phyloP scores from a whole-genome alignment of 2,888 invertebrate species.

The Ypsolopha scabrella region DNA sequence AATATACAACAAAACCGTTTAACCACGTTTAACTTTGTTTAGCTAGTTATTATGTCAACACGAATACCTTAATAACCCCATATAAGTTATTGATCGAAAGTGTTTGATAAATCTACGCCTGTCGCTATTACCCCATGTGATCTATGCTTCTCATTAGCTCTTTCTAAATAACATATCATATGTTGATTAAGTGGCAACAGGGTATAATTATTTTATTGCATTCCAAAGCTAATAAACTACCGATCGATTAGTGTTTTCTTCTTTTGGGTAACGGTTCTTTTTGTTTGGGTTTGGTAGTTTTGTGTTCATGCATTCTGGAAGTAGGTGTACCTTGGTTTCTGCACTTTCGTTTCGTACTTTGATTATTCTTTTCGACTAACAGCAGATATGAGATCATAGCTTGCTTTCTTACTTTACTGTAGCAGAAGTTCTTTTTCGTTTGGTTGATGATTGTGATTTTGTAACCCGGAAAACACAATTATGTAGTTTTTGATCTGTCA shows the following conservation, averaged over 20 bases:
- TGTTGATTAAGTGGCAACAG: slow-evolving; percentile 48
- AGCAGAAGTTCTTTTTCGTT: too few relatives aligned
- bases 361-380: slow-evolving; percentile 1
- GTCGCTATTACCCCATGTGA: slow-evolving; percentile 64
- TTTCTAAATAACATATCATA: slow-evolving; percentile 62
- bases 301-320: too few relatives aligned
- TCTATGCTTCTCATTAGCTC: slow-evolving; percentile 63
- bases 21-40: slow-evolving; percentile 53
- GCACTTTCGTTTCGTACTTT: not conserved
- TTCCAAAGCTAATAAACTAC: slow-evolving; percentile 49
- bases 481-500: not conserved
- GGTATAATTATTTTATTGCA: slow-evolving; percentile 61
- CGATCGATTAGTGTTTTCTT: slow-evolving; percentile 37
- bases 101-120: slow-evolving; percentile 58
- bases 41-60: slow-evolving; percentile 60
- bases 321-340: too few relatives aligned
- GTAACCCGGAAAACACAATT: not conserved
- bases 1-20: slow-evolving; percentile 43
- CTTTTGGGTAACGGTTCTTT: slow-evolving; percentile 13
- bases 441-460: not conserved
- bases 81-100: slow-evolving; percentile 61
- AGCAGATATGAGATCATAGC: not conserved
- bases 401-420: too few relatives aligned
- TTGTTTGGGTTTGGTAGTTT: not conserved
- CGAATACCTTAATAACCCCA: slow-evolving; percentile 50